Evolutionary conservation across 2,888 invertebrate genomes (phyloP), one percentile per base, ranked within the genome.

Genomic region (Oxytorus armatus): DNA sequence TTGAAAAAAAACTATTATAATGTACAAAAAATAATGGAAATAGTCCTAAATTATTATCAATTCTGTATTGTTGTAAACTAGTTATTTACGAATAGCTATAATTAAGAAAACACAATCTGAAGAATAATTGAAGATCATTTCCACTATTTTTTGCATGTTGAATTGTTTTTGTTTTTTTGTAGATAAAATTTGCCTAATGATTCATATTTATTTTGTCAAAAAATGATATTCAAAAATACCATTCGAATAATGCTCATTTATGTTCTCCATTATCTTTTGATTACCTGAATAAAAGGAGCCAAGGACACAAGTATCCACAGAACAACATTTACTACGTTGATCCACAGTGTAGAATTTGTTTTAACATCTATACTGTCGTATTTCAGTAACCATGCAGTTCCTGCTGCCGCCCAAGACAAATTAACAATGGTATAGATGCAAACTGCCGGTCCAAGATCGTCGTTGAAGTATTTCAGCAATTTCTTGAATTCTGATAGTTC

Each of bases 401-500:
- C 96, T 3, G 96, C 96, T 66, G 94, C 92, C 0, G 95, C 95
- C 93, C 96, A 96, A 1, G 96, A 94, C 51, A 95, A 89, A 92
- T 96, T 96, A 80, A 96, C 94, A 5, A 96, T 93, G 3, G 96
- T 96, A 87, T 96, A 95, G 83, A 97, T 93, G 87, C 96, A 96
- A 3, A 97, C 95, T 0, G 96, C 95, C 0, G 96, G 95, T 0
- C 96, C 95, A 51, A 96, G 92, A 88, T 96, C 95, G 82, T 95
- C 94, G 90, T 97, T 97, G 53, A 97, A 93, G 87, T 96, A 96
- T 83, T 94, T 95, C 21, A 97, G 91, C 73, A 97, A 92, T 87
- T 96, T 96, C 79, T 95, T 95, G 85, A 97, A 96, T 88, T 97
- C 97, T 0, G 95, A 94, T 79, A 97, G 95, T 93, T 96, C 96